phyloP scores from a whole-genome alignment of 2,888 invertebrate species.

The Leptopilina syphax region DNA sequence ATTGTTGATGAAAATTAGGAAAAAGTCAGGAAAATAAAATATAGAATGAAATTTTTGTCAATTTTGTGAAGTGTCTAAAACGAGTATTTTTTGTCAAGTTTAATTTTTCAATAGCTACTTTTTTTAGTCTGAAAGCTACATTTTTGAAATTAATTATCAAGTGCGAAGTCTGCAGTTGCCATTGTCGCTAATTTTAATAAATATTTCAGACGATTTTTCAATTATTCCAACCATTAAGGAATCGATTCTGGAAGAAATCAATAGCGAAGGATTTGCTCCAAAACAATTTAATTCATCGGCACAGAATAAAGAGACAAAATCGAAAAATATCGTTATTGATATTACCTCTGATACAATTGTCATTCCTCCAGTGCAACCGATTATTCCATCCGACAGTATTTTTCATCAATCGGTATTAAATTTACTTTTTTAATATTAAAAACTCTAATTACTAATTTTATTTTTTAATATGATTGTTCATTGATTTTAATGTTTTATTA shows the following conservation, averaged over 20 bases:
- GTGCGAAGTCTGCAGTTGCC: too few relatives aligned
- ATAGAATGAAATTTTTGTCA: too few relatives aligned
- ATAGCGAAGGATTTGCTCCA: constrained; percentile 83
- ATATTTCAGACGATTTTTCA: constrained; percentile 67
- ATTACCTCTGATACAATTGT: constrained; percentile 85
- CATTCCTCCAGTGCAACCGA: constrained; percentile 78
- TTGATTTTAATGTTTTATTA: constrained; percentile 1
- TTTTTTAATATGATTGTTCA: background rate
- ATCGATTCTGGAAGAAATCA: constrained; percentile 83
- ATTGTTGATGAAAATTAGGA: too few relatives aligned
- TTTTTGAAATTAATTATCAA: too few relatives aligned
- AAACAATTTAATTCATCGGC: constrained; percentile 79
- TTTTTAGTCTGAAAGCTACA: too few relatives aligned
- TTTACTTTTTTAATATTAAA: background rate
- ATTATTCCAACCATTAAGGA: constrained; percentile 70
- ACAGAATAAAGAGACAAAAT: constrained; percentile 80
- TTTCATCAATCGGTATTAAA: constrained; percentile 72
- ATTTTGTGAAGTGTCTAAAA: too few relatives aligned
- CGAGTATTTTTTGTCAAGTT: too few relatives aligned
- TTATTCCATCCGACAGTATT: constrained; percentile 66
- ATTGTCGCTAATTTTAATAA: background rate
- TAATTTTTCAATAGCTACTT: too few relatives aligned
- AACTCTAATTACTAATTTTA: constrained; percentile 14
- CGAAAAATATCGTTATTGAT: constrained; percentile 86
- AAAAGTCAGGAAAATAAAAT: too few relatives aligned